These are phyloP conservation scores for Muntiacus reevesi DNA, from an alignment of 2,113 vertebrate species.

Conservation along the genomic window DNA sequence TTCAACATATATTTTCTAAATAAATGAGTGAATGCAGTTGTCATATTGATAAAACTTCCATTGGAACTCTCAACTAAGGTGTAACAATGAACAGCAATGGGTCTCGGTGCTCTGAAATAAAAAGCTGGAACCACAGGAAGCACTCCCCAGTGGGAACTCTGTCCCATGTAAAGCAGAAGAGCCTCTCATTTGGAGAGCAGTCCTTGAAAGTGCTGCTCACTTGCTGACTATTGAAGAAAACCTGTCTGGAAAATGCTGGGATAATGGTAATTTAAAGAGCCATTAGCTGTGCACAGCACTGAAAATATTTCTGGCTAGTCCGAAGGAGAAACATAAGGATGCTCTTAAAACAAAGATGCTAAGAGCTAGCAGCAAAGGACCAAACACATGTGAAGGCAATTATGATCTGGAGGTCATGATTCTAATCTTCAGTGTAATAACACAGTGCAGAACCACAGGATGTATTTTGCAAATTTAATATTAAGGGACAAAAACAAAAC, in stretches of 20 bases:
- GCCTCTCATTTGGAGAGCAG: background rate
- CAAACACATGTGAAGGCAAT: background rate
- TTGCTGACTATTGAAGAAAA: constrained; percentile 44
- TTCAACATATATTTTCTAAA: background rate
- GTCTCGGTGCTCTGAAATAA: background rate
- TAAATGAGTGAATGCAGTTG: background rate
- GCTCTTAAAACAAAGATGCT: background rate
- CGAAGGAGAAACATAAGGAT: constrained; percentile 26
- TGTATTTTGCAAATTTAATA: background rate
- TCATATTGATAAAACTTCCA: background rate
- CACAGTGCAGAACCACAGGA: background rate
- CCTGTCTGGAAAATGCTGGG: background rate
- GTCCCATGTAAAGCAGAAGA: background rate
- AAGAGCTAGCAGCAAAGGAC: background rate
- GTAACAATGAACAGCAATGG: background rate
- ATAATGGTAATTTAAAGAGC: background rate
- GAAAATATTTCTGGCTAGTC: background rate
- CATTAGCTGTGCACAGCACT: constrained; percentile 11
- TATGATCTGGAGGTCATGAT: background rate
- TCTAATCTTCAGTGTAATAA: background rate
- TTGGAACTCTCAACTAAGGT: background rate
- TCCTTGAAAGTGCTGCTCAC: background rate
- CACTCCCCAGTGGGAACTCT: background rate
- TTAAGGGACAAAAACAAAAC: background rate
- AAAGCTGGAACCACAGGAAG: background rate